A percentile compares a stretch with the other conserved stretches of the same genome.
These are phyloP conservation scores for Halichoerus grypus DNA, from an alignment of 2,113 vertebrate genomes.

Conservation along the genomic window DNA sequence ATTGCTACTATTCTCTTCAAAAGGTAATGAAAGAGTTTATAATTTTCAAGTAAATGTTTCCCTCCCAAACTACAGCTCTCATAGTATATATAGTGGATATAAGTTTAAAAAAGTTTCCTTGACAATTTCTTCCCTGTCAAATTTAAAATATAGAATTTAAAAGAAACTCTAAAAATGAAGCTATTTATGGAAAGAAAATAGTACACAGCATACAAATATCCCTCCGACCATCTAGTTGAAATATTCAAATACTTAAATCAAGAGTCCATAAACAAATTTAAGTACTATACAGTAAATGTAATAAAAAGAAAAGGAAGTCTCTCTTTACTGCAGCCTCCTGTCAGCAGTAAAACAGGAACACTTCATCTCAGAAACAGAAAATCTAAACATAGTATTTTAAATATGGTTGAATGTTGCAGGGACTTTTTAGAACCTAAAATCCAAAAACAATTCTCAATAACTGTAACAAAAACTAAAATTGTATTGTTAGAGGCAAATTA, in stretches of 20 bases:
- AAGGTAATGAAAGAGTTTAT: neutral
- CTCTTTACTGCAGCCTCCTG: slow-evolving; percentile 59
- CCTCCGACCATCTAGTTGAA: neutral
- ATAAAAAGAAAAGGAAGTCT: slow-evolving; percentile 74
- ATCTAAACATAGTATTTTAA: slow-evolving; percentile 4
- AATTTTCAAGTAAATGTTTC: slow-evolving; percentile 1
- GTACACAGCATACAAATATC: neutral
- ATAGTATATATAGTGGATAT: neutral
- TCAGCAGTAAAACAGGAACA: slow-evolving; percentile 56
- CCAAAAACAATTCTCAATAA: neutral
- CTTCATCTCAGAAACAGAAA: slow-evolving; percentile 36
- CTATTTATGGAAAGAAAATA: neutral
- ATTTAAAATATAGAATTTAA: slow-evolving; percentile 12
- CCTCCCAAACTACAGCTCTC: neutral
- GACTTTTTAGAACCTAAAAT: slow-evolving; percentile 26
- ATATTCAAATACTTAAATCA: neutral
- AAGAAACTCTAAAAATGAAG: slow-evolving; percentile 48
- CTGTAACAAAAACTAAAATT: slow-evolving; percentile 2
- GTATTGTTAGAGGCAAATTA: neutral
- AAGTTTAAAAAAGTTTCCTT: slow-evolving; percentile 40
- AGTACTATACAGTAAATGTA: neutral
- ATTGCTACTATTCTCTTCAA: neutral
- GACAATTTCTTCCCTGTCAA: neutral
- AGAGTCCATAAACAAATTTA: slow-evolving; percentile 70
- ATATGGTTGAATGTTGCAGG: neutral